Conservation (phyloP, 2,113 vertebrate species). For the Psettodes erumei region DNA sequence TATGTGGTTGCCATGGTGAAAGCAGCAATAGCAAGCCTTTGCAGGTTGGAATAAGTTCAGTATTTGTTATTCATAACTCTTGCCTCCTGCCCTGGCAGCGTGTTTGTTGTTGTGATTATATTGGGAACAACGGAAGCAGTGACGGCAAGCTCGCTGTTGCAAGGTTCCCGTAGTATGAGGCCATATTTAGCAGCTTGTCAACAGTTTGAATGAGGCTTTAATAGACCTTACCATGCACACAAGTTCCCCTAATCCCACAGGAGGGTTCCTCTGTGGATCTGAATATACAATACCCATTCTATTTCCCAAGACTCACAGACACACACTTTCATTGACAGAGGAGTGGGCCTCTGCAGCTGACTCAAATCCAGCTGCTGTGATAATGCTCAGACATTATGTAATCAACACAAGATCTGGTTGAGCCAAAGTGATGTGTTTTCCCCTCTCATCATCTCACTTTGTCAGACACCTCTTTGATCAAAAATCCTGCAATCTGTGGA, state of each 20-base stretch:
- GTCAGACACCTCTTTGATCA: conserved; percentile 13
- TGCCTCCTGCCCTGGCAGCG: neutral
- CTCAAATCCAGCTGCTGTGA: conserved; percentile 7
- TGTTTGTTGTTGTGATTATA: neutral
- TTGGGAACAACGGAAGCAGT: neutral
- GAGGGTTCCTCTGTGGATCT: neutral
- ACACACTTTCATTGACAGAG: neutral
- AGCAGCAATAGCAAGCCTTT: neutral
- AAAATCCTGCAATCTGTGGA: conserved; percentile 4
- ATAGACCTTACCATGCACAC: neutral
- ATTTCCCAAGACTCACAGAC: neutral
- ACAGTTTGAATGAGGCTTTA: neutral
- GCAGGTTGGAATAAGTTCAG: neutral
- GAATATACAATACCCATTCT: neutral
- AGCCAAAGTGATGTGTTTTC: neutral
- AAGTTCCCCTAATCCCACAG: conserved; percentile 12
- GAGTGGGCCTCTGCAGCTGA: conserved; percentile 18
- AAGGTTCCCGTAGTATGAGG: neutral
- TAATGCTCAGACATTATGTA: conserved; percentile 24
- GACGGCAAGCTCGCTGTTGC: neutral
- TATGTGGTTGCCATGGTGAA: neutral
- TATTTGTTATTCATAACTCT: too few species aligned
- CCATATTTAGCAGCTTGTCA: neutral
- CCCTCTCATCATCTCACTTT: conserved; percentile 22
- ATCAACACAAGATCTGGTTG: conserved; percentile 13